Conservation (phyloP, 2,797 vertebrate species). For the Buphagus erythrorhynchus region DNA sequence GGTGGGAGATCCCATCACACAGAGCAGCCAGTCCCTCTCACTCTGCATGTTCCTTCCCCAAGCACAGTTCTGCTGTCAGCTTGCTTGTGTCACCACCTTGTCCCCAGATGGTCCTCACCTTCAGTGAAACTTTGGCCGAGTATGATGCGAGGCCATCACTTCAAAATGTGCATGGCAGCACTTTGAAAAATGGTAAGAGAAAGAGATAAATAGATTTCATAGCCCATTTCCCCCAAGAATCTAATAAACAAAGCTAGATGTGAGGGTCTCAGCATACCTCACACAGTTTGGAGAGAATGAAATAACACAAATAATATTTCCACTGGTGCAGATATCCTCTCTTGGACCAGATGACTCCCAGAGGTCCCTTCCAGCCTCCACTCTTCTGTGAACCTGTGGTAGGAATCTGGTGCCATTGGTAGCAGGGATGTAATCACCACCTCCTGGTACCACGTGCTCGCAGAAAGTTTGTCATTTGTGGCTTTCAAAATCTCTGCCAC, state of each 20-base stretch:
- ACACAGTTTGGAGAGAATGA: background rate
- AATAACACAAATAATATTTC: background rate
- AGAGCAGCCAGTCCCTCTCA: background rate
- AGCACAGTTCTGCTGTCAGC: background rate
- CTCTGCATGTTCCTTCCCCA: accelerated
- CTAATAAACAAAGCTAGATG: background rate
- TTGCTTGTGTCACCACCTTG: background rate
- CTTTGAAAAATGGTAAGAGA: background rate
- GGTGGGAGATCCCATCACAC: background rate
- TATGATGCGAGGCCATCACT: background rate
- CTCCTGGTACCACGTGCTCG: accelerated
- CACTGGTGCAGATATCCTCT: background rate
- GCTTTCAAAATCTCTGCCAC: too few species aligned
- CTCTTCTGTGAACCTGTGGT: accelerated
- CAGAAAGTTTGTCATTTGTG: background rate
- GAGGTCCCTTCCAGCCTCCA: background rate
- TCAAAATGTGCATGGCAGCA: background rate
- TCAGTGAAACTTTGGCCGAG: background rate
- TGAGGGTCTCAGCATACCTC: background rate
- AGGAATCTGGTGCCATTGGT: background rate
- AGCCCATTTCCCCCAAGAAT: background rate
- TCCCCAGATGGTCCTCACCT: background rate
- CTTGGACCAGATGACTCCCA: background rate
- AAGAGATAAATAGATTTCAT: background rate
- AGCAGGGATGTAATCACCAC: background rate